phyloP scores from a whole-genome alignment of 2,888 invertebrate species.

The Drosophila neotestacea region DNA sequence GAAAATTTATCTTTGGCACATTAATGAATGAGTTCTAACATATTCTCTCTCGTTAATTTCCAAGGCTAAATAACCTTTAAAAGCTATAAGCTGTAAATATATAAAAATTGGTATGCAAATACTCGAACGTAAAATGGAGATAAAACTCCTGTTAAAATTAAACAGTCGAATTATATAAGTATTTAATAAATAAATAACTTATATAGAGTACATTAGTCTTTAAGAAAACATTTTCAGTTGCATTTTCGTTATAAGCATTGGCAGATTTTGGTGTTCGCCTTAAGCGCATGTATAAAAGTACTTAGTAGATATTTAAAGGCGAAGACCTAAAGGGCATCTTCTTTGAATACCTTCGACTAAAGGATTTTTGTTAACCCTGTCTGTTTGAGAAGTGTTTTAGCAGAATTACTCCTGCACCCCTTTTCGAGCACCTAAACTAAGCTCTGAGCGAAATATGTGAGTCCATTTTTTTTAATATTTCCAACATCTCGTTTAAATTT shows the following conservation, averaged over 20 bases:
- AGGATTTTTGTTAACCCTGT: background rate
- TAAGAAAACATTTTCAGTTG: background rate
- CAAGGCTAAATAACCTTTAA: background rate
- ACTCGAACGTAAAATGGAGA: background rate
- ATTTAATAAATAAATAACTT: background rate
- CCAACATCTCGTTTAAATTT: slow-evolving; percentile 39
- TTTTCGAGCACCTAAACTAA: background rate
- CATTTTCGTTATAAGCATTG: background rate
- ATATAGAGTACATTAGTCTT: background rate
- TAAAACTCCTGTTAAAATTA: background rate
- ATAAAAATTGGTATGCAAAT: background rate
- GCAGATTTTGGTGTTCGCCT: no score
- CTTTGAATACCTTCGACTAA: background rate
- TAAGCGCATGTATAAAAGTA: background rate
- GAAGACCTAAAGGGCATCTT: background rate
- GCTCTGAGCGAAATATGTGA: background rate
- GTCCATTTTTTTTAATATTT: background rate
- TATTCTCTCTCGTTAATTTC: slow-evolving; percentile 2
- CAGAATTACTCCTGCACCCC: background rate
- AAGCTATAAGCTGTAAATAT: background rate
- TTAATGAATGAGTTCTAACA: slow-evolving; percentile 53
- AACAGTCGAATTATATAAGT: background rate
- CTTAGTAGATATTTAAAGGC: background rate
- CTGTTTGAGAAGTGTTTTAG: background rate
- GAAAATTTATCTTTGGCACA: background rate